These are phyloP conservation scores for Cyprinodon brontotheroides DNA, from an alignment of 2,113 vertebrate species.

Conservation along the genomic window DNA sequence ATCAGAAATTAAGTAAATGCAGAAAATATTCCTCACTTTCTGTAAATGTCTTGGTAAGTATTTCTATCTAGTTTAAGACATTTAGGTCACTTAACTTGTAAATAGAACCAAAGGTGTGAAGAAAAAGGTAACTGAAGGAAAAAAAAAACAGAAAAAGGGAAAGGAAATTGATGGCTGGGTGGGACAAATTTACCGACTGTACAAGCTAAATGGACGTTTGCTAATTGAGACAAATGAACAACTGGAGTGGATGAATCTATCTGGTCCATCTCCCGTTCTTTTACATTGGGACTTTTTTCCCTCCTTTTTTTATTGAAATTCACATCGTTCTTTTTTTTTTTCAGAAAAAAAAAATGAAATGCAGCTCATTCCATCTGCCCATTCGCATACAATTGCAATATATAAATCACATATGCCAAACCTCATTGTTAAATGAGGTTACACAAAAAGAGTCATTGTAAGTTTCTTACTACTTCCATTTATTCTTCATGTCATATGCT, in stretches of 20 bases:
- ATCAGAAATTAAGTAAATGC: neutral
- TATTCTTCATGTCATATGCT: slow-evolving; percentile 56
- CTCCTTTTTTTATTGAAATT: slow-evolving; percentile 45
- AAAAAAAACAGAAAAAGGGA: slow-evolving; percentile 20
- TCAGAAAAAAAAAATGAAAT: slow-evolving; percentile 46
- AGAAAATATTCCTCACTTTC: neutral
- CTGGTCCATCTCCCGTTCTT: slow-evolving; percentile 61
- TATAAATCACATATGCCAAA: slow-evolving; percentile 69
- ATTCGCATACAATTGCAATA: slow-evolving; percentile 60
- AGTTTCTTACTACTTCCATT: slow-evolving; percentile 59
- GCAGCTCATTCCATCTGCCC: slow-evolving; percentile 31
- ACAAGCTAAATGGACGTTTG: slow-evolving; percentile 40
- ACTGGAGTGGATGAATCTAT: slow-evolving; percentile 55
- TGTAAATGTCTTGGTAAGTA: neutral
- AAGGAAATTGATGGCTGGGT: slow-evolving; percentile 41
- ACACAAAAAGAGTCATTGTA: slow-evolving; percentile 60
- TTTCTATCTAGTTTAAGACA: neutral
- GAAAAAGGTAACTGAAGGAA: slow-evolving; percentile 3
- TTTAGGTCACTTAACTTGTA: slow-evolving; percentile 19
- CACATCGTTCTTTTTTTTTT: slow-evolving; percentile 23
- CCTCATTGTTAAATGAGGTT: slow-evolving; percentile 66
- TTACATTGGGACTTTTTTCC: slow-evolving; percentile 19
- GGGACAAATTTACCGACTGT: slow-evolving; percentile 49
- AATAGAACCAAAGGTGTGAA: slow-evolving; percentile 30
- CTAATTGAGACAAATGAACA: slow-evolving; percentile 76